phyloP scores from a whole-genome alignment of 2,797 vertebrate genomes.

The Novumbra hubbsi region DNA sequence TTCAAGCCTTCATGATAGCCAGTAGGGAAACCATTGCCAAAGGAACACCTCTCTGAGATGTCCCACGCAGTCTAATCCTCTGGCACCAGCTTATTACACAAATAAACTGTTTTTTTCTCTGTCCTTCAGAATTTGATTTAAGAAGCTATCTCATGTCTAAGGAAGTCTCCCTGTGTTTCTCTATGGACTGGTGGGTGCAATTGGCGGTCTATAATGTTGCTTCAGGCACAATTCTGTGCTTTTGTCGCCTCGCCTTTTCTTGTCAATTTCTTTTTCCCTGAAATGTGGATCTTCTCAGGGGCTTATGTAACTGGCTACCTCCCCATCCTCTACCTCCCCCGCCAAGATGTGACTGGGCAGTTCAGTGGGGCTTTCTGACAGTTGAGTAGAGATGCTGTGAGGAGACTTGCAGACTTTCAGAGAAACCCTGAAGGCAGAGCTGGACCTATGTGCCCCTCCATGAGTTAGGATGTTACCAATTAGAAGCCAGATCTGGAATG shows the following conservation, averaged over 20 bases:
- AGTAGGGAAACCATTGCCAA: constrained; percentile 41
- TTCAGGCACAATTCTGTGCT: constrained; percentile 60
- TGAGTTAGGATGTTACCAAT: no score
- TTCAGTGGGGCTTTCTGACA: constrained; percentile 33
- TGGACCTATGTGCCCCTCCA: neutral
- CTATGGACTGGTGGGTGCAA: constrained; percentile 36
- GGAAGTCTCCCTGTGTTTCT: constrained; percentile 31
- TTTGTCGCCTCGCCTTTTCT: constrained; percentile 56
- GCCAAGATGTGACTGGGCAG: constrained; percentile 45
- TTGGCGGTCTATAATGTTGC: constrained; percentile 36
- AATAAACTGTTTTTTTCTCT: constrained; percentile 34
- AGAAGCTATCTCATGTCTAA: constrained; percentile 40
- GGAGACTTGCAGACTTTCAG: constrained; percentile 17
- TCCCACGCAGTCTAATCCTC: constrained; percentile 64
- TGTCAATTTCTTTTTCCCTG: constrained; percentile 56
- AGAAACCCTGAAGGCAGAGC: neutral
- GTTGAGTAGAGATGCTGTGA: neutral
- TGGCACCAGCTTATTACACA: constrained; percentile 59
- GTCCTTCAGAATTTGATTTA: constrained; percentile 28
- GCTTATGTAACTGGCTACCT: constrained; percentile 57
- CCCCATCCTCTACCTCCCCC: constrained; percentile 27
- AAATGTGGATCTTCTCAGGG: constrained; percentile 50
- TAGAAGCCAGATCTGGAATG: neutral
- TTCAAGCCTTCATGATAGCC: constrained; percentile 24
- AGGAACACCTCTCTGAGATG: constrained; percentile 44